Percentiles rank a stretch among this genome's conserved stretches.
phyloP scores from a whole-genome alignment of 2,888 invertebrate species.

The Ametastegia equiseti region DNA sequence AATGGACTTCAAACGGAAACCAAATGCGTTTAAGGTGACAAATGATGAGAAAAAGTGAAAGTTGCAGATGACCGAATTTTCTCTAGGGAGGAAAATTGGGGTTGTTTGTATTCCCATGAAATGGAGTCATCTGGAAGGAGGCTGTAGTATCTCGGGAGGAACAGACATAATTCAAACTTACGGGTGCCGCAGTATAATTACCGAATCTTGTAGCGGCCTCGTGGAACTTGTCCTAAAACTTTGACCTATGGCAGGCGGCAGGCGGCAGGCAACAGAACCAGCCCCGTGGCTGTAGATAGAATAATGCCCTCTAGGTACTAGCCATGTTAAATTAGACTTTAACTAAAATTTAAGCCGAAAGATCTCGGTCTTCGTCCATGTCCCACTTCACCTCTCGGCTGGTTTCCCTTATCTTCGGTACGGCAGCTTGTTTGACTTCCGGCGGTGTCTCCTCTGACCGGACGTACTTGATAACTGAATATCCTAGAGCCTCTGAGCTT shows the following conservation, averaged over 20 bases:
- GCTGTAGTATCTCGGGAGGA: slow-evolving; percentile 57
- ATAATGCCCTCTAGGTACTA: slow-evolving; percentile 33
- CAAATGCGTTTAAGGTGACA: background rate
- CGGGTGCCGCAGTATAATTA: slow-evolving; percentile 71
- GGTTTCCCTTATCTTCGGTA: slow-evolving; percentile 66
- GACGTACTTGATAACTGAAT: slow-evolving; percentile 70
- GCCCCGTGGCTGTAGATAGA: slow-evolving; percentile 9
- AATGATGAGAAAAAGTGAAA: background rate
- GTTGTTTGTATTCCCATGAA: background rate
- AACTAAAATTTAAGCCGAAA: slow-evolving; percentile 63
- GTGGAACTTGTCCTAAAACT: slow-evolving; percentile 57
- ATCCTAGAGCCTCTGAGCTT: slow-evolving; percentile 58
- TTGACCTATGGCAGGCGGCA: slow-evolving; percentile 56
- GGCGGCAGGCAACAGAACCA: background rate
- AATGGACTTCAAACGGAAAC: background rate
- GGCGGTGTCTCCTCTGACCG: slow-evolving; percentile 69
- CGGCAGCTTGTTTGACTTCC: slow-evolving; percentile 73
- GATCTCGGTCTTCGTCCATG: slow-evolving; percentile 25
- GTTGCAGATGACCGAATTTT: background rate
- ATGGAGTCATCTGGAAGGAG: background rate
- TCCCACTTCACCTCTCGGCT: slow-evolving; percentile 44
- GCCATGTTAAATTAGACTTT: slow-evolving; percentile 59
- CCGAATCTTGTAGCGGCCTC: slow-evolving; percentile 66
- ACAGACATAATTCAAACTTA: slow-evolving; percentile 73
- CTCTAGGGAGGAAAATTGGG: background rate